Base-by-base conservation (phyloP, 2,113 vertebrate species). In the Petroica traversi region DNA sequence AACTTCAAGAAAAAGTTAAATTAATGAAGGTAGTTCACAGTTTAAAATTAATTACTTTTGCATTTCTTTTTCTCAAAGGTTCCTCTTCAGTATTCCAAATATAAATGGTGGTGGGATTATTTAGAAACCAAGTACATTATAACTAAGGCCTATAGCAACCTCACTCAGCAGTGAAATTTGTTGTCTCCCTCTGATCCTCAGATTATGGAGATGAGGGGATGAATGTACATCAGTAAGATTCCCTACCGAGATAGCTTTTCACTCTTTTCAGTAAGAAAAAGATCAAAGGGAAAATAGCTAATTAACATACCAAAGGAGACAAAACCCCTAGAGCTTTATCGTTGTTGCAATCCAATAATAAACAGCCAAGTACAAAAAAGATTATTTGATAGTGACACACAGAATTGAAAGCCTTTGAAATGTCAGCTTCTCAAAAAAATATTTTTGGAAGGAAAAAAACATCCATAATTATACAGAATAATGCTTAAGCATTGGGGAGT, bases 231-330 rank as follows among this genome's bases (percentile, higher is more conserved):
- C 97, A 97, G 97, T 97, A 95, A 98, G 98, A 98, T 98, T 98
- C 98, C 98, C 98, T 95, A 97, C 98, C n/a, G 97, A 98, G 98
- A 98, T 98, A 98, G 98, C 97, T 98, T 98, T 98, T 98, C 98
- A 98, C 96, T 98, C 97, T 98, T 98, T 98, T 98, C 94, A 96
- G 97, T 97, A 91, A 94, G 97, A 98, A 97, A 97, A 98, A 98
- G 98, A 98, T 98, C 98, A 98, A 98, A 98, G 97, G 91, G 93
- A 98, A 98, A 97, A 96, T 81, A 97, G 92, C 97, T 98, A 98
- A 98, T 98, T 98, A 98, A 97, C 98, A 98, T 98, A 98, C 98
- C 97, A 98, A 98, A 98, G 97, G 98, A 98, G 98, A 98, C 97
- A 98, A 98, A 98, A 96, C 92, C 98, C 98, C 97, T 97, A 98